A percentile compares a stretch with the other conserved stretches of the same genome.
Evolutionary conservation across 2,888 invertebrate species (phyloP).

Genomic region (Plusia festucae): DNA sequence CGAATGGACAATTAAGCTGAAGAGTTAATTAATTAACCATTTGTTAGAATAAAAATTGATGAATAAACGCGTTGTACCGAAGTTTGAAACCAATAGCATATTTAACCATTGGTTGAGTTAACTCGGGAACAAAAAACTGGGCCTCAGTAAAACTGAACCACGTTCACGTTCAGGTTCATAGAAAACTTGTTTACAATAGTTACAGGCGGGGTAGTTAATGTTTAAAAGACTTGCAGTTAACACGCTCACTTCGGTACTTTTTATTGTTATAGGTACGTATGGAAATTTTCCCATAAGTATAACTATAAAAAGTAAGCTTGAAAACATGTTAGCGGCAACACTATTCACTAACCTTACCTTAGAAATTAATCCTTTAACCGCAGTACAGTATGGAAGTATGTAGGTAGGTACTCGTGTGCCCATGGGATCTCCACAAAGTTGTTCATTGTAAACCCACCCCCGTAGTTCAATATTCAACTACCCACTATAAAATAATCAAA

Average conservation of each 20-base stretch:
- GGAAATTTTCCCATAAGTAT: too few relatives aligned
- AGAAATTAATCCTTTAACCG: slow-evolving; percentile 31
- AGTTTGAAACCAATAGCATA: background rate
- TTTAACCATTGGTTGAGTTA: too few relatives aligned
- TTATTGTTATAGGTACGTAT: background rate
- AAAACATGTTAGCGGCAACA: slow-evolving; percentile 10
- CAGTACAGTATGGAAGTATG: slow-evolving; percentile 13
- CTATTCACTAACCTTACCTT: background rate
- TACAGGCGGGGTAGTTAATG: background rate
- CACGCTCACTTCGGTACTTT: background rate
- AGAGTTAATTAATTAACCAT: too few relatives aligned
- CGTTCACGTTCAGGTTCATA: background rate
- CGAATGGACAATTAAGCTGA: too few relatives aligned
- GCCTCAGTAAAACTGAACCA: background rate
- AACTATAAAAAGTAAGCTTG: too few relatives aligned
- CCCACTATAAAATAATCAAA: slow-evolving; percentile 75
- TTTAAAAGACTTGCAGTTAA: slow-evolving; percentile 7
- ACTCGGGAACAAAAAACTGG: too few relatives aligned
- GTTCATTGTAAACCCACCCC: slow-evolving; percentile 55
- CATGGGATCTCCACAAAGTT: slow-evolving; percentile 58
- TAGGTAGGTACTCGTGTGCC: slow-evolving; percentile 15
- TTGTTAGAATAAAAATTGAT: too few relatives aligned
- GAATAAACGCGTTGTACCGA: too few relatives aligned
- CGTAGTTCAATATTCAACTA: slow-evolving; percentile 70
- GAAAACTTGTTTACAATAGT: background rate